These are phyloP conservation scores for Loriculus beryllinus DNA, from an alignment of 2,797 vertebrate genomes.

Conservation along the genomic window DNA sequence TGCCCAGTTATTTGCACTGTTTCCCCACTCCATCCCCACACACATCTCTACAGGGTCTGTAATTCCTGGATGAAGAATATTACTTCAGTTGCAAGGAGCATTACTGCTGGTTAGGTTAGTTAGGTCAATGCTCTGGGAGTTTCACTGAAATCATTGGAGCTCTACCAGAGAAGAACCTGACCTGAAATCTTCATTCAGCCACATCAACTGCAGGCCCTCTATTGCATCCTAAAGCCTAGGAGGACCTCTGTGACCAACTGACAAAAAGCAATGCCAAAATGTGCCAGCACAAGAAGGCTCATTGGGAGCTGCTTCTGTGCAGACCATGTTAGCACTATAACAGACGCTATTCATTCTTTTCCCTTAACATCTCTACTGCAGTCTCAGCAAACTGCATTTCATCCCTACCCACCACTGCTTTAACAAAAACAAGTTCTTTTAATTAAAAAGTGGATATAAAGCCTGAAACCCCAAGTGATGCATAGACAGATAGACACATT, in stretches of 20 bases:
- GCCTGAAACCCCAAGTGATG: neutral
- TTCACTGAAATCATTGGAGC: neutral
- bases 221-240: neutral
- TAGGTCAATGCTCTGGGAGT: neutral
- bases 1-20: neutral
- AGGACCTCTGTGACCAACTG: neutral
- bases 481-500: neutral
- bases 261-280: neutral
- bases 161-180: neutral
- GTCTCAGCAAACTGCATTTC: neutral
- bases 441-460: neutral
- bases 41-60: neutral
- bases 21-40: neutral
- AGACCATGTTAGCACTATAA: rapidly evolving
- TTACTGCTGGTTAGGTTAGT: neutral
- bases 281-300: neutral
- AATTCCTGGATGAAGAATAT: neutral
- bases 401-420: neutral
- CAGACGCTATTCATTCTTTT: neutral
- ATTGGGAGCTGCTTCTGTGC: neutral
- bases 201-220: neutral
- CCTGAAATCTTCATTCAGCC: neutral
- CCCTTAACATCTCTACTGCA: neutral
- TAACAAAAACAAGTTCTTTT: neutral
- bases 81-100: neutral